Percentiles rank a stretch among this genome's conserved stretches.
These are phyloP conservation scores for Orussus abietinus DNA, from an alignment of 1,140 invertebrate genomes.

Conservation along the genomic window DNA sequence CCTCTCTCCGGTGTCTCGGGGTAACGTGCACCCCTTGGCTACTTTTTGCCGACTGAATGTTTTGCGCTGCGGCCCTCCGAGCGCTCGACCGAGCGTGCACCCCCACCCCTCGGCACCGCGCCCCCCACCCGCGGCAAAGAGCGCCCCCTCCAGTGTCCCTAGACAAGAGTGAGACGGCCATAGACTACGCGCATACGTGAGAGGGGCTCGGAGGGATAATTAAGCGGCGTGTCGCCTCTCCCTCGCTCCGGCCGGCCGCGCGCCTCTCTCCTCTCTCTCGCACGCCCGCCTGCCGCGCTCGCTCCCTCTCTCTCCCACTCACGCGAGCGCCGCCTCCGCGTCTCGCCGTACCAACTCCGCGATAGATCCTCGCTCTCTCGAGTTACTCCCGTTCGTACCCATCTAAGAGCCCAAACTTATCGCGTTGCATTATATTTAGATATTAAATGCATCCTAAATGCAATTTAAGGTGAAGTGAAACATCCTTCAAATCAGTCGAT, in stretches of 20 bases:
- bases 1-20: constrained; percentile 20
- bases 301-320: neutral
- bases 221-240: constrained; percentile 36
- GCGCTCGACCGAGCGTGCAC: constrained; percentile 25
- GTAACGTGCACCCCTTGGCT: constrained; percentile 53
- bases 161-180: constrained; percentile 19
- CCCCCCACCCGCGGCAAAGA: constrained; percentile 16
- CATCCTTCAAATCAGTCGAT: no score
- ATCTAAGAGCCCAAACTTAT: no score
- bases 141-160: constrained; percentile 17
- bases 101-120: constrained; percentile 18
- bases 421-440: no score
- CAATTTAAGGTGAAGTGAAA: no score
- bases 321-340: constrained; percentile 2
- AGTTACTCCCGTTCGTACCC: no score
- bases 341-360: no score
- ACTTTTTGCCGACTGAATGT: constrained; percentile 57
- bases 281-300: neutral
- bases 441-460: no score
- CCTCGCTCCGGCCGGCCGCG: constrained; percentile 16
- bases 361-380: no score
- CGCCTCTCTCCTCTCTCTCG: no score
- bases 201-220: constrained; percentile 43
- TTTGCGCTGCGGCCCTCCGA: constrained; percentile 39
- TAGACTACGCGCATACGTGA: constrained; percentile 26